phyloP scores from a whole-genome alignment of 2,888 invertebrate genomes.

The Cerastis rubricosa region DNA sequence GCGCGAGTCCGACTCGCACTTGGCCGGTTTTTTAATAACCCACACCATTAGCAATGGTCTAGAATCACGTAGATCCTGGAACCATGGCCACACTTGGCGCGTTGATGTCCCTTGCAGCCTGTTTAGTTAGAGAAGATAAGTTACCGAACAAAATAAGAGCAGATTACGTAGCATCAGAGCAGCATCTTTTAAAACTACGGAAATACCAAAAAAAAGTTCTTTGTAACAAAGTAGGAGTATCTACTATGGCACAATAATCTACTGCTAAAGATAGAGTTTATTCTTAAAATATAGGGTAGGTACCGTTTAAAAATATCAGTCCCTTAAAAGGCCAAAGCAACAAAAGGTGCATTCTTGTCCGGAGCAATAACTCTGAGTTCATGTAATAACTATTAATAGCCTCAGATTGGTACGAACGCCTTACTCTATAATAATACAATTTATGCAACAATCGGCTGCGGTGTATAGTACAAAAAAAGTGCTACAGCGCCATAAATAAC shows the following conservation, averaged over 20 bases:
- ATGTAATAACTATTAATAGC: constrained; percentile 38
- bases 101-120: not conserved
- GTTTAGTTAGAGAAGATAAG: not conserved
- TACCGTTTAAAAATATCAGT: not conserved
- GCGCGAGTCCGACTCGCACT: too few species aligned
- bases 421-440: not conserved
- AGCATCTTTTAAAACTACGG: not conserved
- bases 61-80: not conserved
- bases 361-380: constrained; percentile 18
- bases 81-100: not conserved
- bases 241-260: not conserved
- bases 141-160: not conserved
- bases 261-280: not conserved
- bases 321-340: constrained; percentile 1
- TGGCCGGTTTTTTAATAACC: too few species aligned
- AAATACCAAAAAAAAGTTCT: not conserved
- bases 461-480: not conserved
- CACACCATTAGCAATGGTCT: not conserved
- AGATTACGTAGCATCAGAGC: not conserved
- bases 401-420: constrained; percentile 2
- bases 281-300: not conserved
- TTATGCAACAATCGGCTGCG: constrained; percentile 19
- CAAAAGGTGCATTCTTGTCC: constrained; percentile 24
- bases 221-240: too few species aligned
- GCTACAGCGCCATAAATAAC: not conserved